Percentiles rank a stretch among this genome's conserved stretches.
phyloP scores from a whole-genome alignment of 2,113 vertebrate genomes.

The Cyanoramphus novaezelandiae region DNA sequence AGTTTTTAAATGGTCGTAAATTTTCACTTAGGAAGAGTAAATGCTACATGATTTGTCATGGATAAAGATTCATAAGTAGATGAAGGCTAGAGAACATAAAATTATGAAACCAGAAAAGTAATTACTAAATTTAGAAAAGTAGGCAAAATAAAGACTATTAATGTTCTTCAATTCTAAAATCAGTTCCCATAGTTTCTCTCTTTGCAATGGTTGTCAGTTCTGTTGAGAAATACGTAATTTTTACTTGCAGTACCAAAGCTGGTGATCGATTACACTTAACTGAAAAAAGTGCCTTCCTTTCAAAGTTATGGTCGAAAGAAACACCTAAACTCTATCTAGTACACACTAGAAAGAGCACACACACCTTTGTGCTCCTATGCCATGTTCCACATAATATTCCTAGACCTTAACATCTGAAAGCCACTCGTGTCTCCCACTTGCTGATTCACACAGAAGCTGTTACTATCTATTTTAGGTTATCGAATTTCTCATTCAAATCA shows the following conservation, averaged over 20 bases:
- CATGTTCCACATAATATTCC: not conserved
- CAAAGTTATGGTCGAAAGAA: not conserved
- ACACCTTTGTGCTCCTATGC: not conserved
- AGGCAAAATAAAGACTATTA: not conserved
- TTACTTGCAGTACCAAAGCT: not conserved
- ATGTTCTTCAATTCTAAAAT: not conserved
- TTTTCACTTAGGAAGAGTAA: not conserved
- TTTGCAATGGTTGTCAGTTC: not conserved
- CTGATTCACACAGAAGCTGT: not conserved
- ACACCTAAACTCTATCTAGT: not conserved
- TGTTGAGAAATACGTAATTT: not conserved
- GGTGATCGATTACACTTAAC: not conserved
- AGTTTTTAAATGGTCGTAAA: not conserved
- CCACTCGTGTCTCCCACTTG: not conserved
- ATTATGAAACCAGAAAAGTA: not conserved
- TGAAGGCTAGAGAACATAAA: not conserved
- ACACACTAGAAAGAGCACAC: not conserved
- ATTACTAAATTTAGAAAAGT: not conserved
- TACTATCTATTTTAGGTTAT: not conserved
- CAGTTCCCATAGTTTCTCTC: not conserved
- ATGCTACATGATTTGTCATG: not conserved
- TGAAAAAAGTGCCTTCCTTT: not conserved
- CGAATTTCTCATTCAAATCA: not conserved
- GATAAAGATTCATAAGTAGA: not conserved
- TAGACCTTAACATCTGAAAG: not conserved